Evolutionary conservation across 2,797 vertebrate genomes (phyloP).

Genomic region (Myotis daubentonii): DNA sequence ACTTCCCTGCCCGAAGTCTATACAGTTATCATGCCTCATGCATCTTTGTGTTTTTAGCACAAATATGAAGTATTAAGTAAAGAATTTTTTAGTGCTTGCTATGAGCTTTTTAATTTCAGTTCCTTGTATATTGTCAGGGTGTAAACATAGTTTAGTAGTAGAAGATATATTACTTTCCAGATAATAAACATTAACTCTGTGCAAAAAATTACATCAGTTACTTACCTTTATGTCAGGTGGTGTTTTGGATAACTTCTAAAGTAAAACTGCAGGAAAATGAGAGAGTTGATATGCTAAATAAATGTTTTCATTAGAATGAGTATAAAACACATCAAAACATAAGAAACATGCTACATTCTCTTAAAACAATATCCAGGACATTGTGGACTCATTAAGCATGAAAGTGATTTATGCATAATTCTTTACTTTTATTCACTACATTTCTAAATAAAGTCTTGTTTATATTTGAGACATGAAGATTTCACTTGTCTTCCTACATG

Average conservation of each 20-base stretch:
- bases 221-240: background rate
- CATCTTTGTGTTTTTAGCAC: background rate
- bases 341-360: background rate
- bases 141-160: background rate
- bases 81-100: background rate
- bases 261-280: background rate
- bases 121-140: background rate
- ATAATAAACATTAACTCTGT: background rate
- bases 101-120: background rate
- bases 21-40: background rate
- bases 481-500: background rate
- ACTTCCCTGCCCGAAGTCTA: background rate
- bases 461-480: background rate
- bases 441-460: constrained; percentile 31
- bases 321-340: background rate
- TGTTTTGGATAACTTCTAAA: background rate
- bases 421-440: constrained; percentile 16
- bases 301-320: background rate
- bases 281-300: background rate
- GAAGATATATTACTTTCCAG: background rate
- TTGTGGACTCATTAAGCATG: background rate
- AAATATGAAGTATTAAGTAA: background rate
- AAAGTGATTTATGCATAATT: background rate
- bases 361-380: background rate
- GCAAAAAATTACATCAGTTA: background rate